Evolutionary conservation across 2,888 invertebrate genomes (phyloP).

Genomic region (Meiosimyza platycephala): DNA sequence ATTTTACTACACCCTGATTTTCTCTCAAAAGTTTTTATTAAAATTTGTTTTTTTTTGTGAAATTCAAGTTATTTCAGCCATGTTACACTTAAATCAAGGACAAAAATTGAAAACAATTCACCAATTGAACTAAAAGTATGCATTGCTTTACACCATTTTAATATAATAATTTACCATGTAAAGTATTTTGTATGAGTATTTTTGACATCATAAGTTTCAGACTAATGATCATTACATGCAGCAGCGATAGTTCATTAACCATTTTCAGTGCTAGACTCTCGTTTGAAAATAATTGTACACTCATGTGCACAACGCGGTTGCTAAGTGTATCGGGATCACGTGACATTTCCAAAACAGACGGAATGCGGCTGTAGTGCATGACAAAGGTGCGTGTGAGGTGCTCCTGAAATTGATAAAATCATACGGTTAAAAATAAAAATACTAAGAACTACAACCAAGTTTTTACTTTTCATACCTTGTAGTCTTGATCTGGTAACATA

Average conservation of each 20-base stretch:
- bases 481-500: conserved; percentile 94
- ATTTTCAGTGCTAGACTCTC: conserved; percentile 90
- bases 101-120: too few species aligned
- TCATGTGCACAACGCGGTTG: conserved; percentile 97
- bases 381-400: conserved; percentile 94
- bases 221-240: conserved; percentile 93
- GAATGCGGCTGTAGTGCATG: conserved; percentile 94
- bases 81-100: too few species aligned
- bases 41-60: too few species aligned
- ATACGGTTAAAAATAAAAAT: conserved; percentile 25
- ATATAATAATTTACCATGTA: conserved; percentile 75
- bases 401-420: conserved; percentile 71
- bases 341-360: conserved; percentile 87
- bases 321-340: conserved; percentile 91
- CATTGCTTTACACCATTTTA: too few species aligned
- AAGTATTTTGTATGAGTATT: conserved; percentile 86
- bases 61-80: too few species aligned
- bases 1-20: too few species aligned
- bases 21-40: too few species aligned
- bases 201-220: conserved; percentile 93
- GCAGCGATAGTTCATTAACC: conserved; percentile 88
- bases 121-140: too few species aligned
- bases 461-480: conserved; percentile 75
- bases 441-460: background rate
- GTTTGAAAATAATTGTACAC: conserved; percentile 95